These are phyloP conservation scores for Antidorcas marsupialis DNA, from an alignment of 2,113 vertebrate species.

Conservation along the genomic window DNA sequence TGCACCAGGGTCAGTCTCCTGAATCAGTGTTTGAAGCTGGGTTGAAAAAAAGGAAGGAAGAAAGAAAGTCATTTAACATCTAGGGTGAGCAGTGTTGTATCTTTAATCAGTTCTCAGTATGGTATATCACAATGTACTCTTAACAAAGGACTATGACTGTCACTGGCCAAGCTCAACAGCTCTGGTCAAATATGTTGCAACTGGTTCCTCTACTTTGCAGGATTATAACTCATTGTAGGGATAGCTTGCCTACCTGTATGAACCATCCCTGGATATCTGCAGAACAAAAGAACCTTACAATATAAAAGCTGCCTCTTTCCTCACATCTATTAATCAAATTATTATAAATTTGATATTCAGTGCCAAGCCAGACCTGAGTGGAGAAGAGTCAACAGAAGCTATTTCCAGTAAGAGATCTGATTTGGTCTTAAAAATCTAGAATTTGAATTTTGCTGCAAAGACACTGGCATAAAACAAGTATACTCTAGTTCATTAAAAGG, in stretches of 20 bases:
- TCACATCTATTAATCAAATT: not conserved
- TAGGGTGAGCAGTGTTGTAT: not conserved
- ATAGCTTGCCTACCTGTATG: not conserved
- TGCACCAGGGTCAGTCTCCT: slow-evolving; percentile 93
- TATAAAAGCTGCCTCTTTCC: not conserved
- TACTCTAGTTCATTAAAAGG: not conserved
- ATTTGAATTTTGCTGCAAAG: not conserved
- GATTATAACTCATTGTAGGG: not conserved
- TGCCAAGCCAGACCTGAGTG: not conserved
- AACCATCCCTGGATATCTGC: not conserved
- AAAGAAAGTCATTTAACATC: slow-evolving; percentile 20
- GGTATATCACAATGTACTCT: not conserved
- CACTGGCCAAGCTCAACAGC: not conserved
- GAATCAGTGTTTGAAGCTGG: slow-evolving; percentile 95
- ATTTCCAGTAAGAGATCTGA: not conserved
- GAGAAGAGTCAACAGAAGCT: not conserved
- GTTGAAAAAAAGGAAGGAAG: not conserved
- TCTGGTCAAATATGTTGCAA: not conserved
- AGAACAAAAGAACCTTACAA: not conserved
- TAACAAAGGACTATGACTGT: not conserved
- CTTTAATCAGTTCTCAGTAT: not conserved
- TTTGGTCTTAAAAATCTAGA: not conserved
- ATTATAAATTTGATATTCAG: not conserved
- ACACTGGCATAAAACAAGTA: not conserved
- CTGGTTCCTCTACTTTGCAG: not conserved